These are phyloP conservation scores for Aphis gossypii DNA, from an alignment of 1,140 invertebrate genomes.

Conservation along the genomic window DNA sequence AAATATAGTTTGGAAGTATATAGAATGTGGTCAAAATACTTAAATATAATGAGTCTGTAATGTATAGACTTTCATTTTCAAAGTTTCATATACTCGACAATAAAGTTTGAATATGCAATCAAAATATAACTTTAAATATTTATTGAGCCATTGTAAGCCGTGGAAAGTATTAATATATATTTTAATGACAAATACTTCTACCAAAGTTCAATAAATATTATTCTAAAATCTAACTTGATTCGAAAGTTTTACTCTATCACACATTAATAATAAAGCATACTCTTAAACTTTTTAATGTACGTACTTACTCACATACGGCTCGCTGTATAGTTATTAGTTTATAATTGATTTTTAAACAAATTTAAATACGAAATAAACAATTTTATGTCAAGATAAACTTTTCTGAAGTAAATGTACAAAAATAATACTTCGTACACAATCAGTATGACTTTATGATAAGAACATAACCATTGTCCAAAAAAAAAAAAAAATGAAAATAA, in stretches of 20 bases:
- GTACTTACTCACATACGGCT: neutral
- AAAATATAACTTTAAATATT: constrained; percentile 6
- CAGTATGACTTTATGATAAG: neutral
- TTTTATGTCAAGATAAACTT: neutral
- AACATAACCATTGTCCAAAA: neutral
- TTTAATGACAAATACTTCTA: constrained; percentile 5
- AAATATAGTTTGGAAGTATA: neutral
- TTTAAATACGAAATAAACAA: neutral
- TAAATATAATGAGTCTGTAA: neutral
- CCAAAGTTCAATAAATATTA: neutral
- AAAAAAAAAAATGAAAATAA: neutral
- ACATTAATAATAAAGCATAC: neutral
- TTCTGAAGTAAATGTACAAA: neutral
- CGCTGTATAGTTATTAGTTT: neutral
- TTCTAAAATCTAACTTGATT: neutral
- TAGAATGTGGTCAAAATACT: neutral
- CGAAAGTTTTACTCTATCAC: neutral
- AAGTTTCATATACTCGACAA: constrained; percentile 10
- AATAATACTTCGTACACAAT: neutral
- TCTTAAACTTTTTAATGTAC: constrained; percentile 33
- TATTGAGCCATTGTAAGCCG: neutral
- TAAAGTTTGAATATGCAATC: constrained; percentile 25
- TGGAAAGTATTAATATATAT: constrained; percentile 13
- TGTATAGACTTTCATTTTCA: constrained; percentile 1
- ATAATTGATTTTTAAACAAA: neutral